A percentile compares a stretch with the other conserved stretches of the same genome.
Evolutionary conservation across 2,113 vertebrate species (phyloP).

Genomic region (Bagarius yarrelli): DNA sequence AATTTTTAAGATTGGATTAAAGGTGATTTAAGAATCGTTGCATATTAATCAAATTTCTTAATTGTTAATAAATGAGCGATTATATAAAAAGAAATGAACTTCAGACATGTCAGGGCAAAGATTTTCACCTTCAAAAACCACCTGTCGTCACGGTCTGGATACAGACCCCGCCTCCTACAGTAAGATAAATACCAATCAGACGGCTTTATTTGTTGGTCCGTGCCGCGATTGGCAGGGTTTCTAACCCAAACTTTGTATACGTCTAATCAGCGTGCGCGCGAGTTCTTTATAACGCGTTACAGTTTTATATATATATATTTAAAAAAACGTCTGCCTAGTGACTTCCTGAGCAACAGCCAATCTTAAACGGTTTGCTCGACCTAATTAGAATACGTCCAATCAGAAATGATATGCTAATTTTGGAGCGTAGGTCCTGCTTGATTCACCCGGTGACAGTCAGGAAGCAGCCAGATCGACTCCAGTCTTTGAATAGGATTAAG

Average conservation of each 20-base stretch:
- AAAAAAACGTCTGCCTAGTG: neutral
- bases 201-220: neutral
- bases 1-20: neutral
- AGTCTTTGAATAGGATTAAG: neutral
- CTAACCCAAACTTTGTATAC: neutral
- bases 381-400: constrained; percentile 59
- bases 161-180: constrained; percentile 48
- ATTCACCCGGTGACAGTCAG: constrained; percentile 23
- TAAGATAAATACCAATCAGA: constrained; percentile 36
- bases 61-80: neutral
- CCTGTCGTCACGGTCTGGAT: constrained; percentile 8
- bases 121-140: constrained; percentile 34
- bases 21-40: neutral
- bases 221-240: neutral
- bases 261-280: constrained; percentile 13
- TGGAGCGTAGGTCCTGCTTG: neutral
- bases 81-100: neutral
- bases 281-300: neutral
- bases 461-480: neutral
- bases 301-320: too few relatives aligned
- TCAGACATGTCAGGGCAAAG: constrained; percentile 40
- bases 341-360: neutral
- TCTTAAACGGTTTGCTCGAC: neutral
- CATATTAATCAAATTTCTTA: neutral
- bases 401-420: constrained; percentile 44